Conservation (phyloP, 1,140 invertebrate genomes). For the Protaetia brevitarsis region DNA sequence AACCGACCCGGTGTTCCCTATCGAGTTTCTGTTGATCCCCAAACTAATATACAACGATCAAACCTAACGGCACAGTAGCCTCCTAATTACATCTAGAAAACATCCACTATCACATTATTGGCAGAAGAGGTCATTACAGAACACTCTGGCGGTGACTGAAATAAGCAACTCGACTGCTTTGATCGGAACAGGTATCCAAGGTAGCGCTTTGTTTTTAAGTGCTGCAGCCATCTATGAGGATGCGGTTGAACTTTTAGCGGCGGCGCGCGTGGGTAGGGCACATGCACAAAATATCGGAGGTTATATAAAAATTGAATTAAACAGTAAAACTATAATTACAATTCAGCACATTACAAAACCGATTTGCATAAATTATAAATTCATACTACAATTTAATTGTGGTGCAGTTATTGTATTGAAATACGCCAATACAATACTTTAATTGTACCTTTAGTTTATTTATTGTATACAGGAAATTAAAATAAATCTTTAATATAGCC, state of each 20-base stretch:
- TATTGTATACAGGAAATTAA: no score
- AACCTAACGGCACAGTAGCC: not conserved
- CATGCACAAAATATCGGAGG: no score
- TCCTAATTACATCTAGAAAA: constrained; percentile 8
- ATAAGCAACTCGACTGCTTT: constrained; percentile 32
- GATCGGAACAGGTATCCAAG: constrained; percentile 39
- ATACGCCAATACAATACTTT: no score
- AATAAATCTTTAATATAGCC: no score
- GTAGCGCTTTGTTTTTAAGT: constrained; percentile 37
- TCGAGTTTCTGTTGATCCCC: not conserved
- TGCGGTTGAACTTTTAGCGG: constrained; percentile 28
- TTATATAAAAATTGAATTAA: no score
- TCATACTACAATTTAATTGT: no score
- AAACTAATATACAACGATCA: constrained; percentile 17
- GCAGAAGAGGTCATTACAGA: constrained; percentile 4
- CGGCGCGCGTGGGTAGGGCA: not conserved
- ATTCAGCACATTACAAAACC: no score
- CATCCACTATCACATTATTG: not conserved
- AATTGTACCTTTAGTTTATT: no score
- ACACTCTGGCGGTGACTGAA: constrained; percentile 35
- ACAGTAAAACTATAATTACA: no score
- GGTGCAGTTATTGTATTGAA: no score
- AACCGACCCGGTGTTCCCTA: not conserved
- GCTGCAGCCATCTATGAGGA: constrained; percentile 40
- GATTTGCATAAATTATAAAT: no score